Evolutionary conservation across 1,140 invertebrate genomes (phyloP).

Genomic region (Drosophila lowei): DNA sequence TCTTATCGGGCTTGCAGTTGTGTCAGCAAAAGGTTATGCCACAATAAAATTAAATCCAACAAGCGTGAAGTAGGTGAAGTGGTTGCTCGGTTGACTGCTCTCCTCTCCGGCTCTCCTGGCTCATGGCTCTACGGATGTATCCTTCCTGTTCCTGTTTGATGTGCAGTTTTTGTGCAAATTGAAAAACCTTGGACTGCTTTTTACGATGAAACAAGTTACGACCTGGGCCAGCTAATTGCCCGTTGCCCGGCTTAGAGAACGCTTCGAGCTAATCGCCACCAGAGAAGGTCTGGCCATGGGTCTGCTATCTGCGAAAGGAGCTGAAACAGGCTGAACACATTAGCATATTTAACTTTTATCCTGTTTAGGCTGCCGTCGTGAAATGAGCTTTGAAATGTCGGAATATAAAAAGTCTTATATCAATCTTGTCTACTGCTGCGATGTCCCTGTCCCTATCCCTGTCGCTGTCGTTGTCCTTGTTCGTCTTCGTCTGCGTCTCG

Average conservation of each 20-base stretch:
- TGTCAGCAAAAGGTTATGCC: slow-evolving; percentile 74
- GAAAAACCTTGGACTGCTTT: slow-evolving; percentile 70
- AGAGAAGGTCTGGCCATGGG: slow-evolving; percentile 42
- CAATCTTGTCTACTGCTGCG: slow-evolving; percentile 66
- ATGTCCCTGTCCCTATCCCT: slow-evolving; percentile 36
- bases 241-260: slow-evolving; percentile 38
- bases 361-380: slow-evolving; percentile 47
- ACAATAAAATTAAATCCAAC: slow-evolving; percentile 82
- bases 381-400: slow-evolving; percentile 73
- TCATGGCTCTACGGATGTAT: background rate
- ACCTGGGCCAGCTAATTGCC: slow-evolving; percentile 62
- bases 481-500: slow-evolving; percentile 5
- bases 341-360: slow-evolving; percentile 78
- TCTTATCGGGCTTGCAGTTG: slow-evolving; percentile 31
- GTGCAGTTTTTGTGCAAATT: slow-evolving; percentile 54
- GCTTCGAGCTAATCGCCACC: slow-evolving; percentile 38
- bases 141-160: background rate
- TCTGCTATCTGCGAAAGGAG: background rate
- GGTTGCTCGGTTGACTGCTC: slow-evolving; percentile 29
- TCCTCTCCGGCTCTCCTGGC: background rate
- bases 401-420: slow-evolving; percentile 80
- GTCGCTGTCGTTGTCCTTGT: slow-evolving; percentile 2
- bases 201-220: slow-evolving; percentile 61
- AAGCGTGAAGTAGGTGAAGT: slow-evolving; percentile 76
- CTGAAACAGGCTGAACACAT: slow-evolving; percentile 52